Conservation (phyloP, 2,888 invertebrate genomes). For the Mamestra brassicae region DNA sequence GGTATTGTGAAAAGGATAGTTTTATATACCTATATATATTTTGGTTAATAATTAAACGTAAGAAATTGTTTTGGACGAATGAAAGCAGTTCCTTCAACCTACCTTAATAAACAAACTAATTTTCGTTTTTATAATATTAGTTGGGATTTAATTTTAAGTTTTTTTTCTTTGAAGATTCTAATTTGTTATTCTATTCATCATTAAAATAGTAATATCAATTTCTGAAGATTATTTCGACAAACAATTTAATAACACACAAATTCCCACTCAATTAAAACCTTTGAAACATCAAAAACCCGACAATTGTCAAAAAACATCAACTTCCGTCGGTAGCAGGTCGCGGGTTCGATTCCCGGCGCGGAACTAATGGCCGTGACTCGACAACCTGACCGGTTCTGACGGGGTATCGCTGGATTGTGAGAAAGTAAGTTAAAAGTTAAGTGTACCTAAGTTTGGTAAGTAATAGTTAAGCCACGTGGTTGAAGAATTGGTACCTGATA, state of each 20-base stretch:
- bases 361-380: slow-evolving; percentile 83
- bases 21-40: slow-evolving; percentile 25
- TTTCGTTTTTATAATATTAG: too few relatives aligned
- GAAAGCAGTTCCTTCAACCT: slow-evolving; percentile 24
- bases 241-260: neutral
- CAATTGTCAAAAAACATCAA: slow-evolving; percentile 63
- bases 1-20: neutral
- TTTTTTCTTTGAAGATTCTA: too few relatives aligned
- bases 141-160: too few relatives aligned
- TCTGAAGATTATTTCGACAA: too few relatives aligned
- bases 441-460: too few relatives aligned
- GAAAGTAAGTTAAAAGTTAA: slow-evolving; percentile 41
- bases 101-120: too few relatives aligned
- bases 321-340: slow-evolving; percentile 73
- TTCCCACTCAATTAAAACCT: slow-evolving; percentile 57
- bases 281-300: slow-evolving; percentile 58
- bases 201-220: too few relatives aligned
- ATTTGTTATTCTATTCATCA: too few relatives aligned
- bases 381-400: slow-evolving; percentile 68
- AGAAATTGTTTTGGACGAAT: slow-evolving; percentile 50
- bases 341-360: slow-evolving; percentile 78
- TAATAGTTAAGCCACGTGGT: slow-evolving; percentile 19
- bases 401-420: slow-evolving; percentile 56
- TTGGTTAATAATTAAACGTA: slow-evolving; percentile 50
- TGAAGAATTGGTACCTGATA: neutral